Evolutionary conservation across 2,113 vertebrate species (phyloP).

Genomic region (Pseudopipra pipra): DNA sequence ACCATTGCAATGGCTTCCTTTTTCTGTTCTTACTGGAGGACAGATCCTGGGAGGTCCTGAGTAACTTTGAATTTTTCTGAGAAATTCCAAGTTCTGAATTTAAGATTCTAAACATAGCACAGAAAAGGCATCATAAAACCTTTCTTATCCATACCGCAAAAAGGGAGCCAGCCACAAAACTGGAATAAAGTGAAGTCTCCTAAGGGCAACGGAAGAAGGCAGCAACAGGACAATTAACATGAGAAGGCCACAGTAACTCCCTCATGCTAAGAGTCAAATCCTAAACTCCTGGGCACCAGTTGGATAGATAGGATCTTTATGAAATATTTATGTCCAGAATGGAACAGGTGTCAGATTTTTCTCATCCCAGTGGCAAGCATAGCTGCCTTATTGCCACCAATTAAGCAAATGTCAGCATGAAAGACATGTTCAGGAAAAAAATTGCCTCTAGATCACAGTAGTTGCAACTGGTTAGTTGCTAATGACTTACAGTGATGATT

Average conservation of each 20-base stretch:
- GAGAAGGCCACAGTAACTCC: background rate
- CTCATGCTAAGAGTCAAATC: background rate
- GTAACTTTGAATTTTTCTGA: background rate
- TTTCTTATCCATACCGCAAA: background rate
- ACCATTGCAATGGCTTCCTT: background rate
- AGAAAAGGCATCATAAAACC: background rate
- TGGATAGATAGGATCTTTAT: background rate
- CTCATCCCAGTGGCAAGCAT: background rate
- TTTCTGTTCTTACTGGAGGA: background rate
- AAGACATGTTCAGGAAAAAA: background rate
- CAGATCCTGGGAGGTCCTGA: background rate
- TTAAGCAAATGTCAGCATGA: conserved; percentile 15
- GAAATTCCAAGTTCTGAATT: background rate
- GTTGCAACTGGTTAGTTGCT: conserved; percentile 17
- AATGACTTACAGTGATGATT: conserved; percentile 49
- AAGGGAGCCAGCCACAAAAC: background rate
- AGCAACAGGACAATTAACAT: background rate
- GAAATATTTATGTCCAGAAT: background rate
- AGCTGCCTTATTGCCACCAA: background rate
- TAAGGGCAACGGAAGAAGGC: background rate
- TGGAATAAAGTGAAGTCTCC: background rate
- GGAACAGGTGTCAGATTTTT: conserved; percentile 5
- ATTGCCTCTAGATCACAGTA: background rate
- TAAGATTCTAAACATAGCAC: background rate
- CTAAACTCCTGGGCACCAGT: background rate